A percentile compares a stretch with the other conserved stretches of the same genome.
Evolutionary conservation across 2,888 invertebrate genomes (phyloP).

Genomic region (Temnothorax ravouxi): DNA sequence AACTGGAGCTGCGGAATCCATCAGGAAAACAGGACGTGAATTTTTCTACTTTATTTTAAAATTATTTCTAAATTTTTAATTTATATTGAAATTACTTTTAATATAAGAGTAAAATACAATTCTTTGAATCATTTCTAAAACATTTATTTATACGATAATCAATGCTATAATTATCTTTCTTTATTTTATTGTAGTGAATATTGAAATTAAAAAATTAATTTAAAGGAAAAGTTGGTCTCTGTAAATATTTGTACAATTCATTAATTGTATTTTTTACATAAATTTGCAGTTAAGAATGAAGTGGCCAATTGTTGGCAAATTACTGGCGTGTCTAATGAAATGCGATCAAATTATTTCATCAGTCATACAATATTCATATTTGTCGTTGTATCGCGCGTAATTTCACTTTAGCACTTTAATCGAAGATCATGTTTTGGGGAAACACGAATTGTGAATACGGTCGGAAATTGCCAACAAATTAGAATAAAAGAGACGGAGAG

Average conservation of each 20-base stretch:
- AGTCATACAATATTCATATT: slow-evolving; percentile 3
- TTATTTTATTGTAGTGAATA: background rate
- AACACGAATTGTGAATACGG: slow-evolving; percentile 26
- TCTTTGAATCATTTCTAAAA: background rate
- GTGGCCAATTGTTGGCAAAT: background rate
- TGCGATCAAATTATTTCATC: slow-evolving; percentile 22
- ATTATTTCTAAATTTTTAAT: background rate
- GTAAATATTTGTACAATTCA: background rate
- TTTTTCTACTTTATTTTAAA: background rate
- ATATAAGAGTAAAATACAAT: background rate
- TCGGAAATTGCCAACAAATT: slow-evolving; percentile 52
- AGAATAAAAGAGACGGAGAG: slow-evolving; percentile 32
- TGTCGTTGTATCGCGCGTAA: slow-evolving; percentile 42
- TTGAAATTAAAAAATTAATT: background rate
- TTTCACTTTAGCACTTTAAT: slow-evolving; percentile 37
- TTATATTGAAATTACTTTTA: background rate
- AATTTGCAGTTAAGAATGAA: background rate
- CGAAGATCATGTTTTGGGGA: slow-evolving; percentile 43
- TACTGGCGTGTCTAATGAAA: background rate
- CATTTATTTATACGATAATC: too few species aligned
- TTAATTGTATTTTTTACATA: background rate
- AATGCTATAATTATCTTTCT: background rate
- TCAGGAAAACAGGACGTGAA: background rate
- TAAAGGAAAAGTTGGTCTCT: background rate
- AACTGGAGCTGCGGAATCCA: too few species aligned